A percentile compares a stretch with the other conserved stretches of the same genome.
These are phyloP conservation scores for Buphagus erythrorhynchus DNA, from an alignment of 2,797 vertebrate genomes.

Conservation along the genomic window DNA sequence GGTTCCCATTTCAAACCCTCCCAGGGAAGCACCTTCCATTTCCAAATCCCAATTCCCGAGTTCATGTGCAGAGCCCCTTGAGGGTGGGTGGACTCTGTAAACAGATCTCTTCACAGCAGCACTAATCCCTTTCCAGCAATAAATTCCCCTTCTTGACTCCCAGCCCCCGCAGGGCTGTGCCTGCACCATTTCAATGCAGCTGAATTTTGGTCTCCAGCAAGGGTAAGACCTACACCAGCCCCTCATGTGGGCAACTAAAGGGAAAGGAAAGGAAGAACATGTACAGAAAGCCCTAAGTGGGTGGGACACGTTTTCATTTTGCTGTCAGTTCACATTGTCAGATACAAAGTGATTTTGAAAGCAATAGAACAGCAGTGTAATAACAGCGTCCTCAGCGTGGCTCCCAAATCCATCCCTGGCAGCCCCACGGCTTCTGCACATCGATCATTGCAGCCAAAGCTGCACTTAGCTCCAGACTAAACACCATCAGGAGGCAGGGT, in stretches of 20 bases:
- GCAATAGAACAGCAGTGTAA: background rate
- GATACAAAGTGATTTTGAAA: constrained; percentile 47
- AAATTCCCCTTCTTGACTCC: background rate
- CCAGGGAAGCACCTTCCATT: background rate
- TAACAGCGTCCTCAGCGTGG: background rate
- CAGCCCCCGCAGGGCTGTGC: background rate
- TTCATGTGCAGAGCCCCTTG: background rate
- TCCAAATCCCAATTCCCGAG: background rate
- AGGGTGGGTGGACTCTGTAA: background rate
- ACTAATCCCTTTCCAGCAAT: background rate
- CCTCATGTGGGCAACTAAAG: background rate
- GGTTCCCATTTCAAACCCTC: background rate
- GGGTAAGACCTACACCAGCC: background rate
- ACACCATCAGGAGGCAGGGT: background rate
- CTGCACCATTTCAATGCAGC: background rate
- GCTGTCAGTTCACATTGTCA: constrained; percentile 12
- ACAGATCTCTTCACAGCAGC: background rate
- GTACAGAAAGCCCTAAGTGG: background rate
- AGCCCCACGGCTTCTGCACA: background rate
- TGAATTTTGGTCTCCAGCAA: background rate
- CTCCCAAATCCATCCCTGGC: background rate
- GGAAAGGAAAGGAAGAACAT: background rate
- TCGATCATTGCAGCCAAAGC: background rate
- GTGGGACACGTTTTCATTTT: background rate
- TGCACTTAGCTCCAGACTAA: background rate